Evolutionary conservation across 2,113 vertebrate genomes (phyloP), one percentile per base, ranked within the genome.

Genomic region (Anolis sagrei): DNA sequence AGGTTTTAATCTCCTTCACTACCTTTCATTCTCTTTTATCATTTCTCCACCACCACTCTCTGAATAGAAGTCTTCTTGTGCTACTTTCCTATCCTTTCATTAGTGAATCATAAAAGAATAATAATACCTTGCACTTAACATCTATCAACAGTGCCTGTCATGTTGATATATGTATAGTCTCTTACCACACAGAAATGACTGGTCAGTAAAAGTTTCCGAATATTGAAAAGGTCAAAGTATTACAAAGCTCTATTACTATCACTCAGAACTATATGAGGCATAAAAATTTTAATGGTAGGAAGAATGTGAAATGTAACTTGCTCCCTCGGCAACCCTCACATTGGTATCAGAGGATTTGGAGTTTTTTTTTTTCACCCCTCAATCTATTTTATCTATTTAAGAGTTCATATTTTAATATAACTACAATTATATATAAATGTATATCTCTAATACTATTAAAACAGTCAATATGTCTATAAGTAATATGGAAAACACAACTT

Each of bases 201-300:
- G 1, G 39, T 87, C 51, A 58, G 69, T 89, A 73, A 92, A 44
- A 77, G 54, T 84, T 89, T 82, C 68, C 0, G 21, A 84, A 90
- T 90, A 80, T 61, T 86, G 79, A 93, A 93, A 91, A 93, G 89
- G 89, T 93, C 72, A 5, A 76, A 89, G 68, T 70, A 66, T 16
- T 66, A 48, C 51, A 79, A 76, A 7, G 87, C 87, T 84, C 64
- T 77, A 39, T 90, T 85, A 82, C 80, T 75, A 83, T 76, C 85
- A 88, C 81, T 92, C 89, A 72, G 66, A 90, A 91, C 58, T 87
- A 81, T 69, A 10, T 0, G 0, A 90, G 75, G 51, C 54, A 74
- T 88, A 84, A 77, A 87, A 87, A 86, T 80, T 16, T 66, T 19
- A 85, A 79, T 18, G 48, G 80, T 78, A 87, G 86, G 79, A 82